Conservation (phyloP, 1,140 invertebrate species). For the Lepidurus couesii region DNA sequence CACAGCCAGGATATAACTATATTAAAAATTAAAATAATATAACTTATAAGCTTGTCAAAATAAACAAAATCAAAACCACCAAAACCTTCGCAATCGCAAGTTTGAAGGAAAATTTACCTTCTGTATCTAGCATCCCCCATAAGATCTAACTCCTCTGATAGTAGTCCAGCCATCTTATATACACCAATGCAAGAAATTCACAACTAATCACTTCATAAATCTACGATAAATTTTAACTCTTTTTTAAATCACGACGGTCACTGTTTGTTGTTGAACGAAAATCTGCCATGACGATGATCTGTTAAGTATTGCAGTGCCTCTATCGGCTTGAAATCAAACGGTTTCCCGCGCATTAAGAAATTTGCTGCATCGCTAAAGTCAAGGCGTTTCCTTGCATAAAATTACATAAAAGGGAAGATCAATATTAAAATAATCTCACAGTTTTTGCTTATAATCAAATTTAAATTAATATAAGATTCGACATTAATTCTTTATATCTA, state of each 20-base stretch:
- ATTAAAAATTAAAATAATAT: constrained; percentile 30
- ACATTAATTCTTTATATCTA: too few species aligned
- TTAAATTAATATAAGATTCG: too few species aligned
- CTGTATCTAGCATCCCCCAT: constrained; percentile 1
- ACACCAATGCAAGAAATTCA: not conserved
- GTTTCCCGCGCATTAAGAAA: not conserved
- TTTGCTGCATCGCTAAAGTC: not conserved
- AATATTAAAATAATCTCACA: too few species aligned
- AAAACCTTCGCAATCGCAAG: not conserved
- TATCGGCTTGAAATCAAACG: not conserved
- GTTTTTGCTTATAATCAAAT: too few species aligned
- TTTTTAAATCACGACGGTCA: not conserved
- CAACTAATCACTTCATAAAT: not conserved
- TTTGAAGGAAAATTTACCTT: not conserved
- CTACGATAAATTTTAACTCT: not conserved
- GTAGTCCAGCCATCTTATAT: not conserved
- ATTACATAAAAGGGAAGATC: too few species aligned
- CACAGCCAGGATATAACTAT: constrained; percentile 65
- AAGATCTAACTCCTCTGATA: not conserved
- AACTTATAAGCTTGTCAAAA: not conserved
- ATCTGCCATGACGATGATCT: not conserved
- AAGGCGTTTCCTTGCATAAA: not conserved
- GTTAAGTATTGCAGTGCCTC: not conserved
- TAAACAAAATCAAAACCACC: not conserved
- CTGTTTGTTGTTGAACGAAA: constrained; percentile 1